Conservation (phyloP, 1,140 invertebrate species). For the Meteorus sp. region DNA sequence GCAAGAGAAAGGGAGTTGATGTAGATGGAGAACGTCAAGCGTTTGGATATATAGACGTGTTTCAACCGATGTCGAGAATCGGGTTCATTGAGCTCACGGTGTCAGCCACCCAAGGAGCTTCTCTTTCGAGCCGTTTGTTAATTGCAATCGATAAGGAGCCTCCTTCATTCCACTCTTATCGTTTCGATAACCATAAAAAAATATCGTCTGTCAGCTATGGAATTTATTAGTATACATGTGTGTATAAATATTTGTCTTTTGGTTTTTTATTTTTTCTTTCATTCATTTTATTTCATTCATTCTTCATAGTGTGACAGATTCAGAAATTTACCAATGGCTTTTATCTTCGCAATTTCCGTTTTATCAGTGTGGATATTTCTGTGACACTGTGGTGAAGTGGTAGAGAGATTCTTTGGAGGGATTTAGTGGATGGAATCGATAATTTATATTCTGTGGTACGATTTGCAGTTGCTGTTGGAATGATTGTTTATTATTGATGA, state of each 20-base stretch:
- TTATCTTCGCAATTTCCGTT: no score
- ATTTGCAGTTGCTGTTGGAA: no score
- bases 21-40: no score
- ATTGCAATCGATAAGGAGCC: slow-evolving; percentile 32
- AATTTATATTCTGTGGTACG: no score
- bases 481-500: no score
- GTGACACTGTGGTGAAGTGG: no score
- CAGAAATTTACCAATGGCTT: no score
- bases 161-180: slow-evolving; percentile 22
- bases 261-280: not conserved
- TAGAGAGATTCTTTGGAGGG: no score
- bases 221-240: no score
- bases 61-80: slow-evolving; percentile 25
- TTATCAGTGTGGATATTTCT: not conserved
- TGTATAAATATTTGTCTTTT: no score
- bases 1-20: slow-evolving; percentile 10
- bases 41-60: no score
- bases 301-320: slow-evolving; percentile 2
- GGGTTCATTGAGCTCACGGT: slow-evolving; percentile 29
- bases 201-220: slow-evolving; percentile 8
- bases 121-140: slow-evolving; percentile 32
- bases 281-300: slow-evolving; percentile 1
- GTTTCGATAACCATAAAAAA: slow-evolving; percentile 23
- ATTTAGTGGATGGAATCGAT: no score
- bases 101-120: slow-evolving; percentile 50